Percentiles rank a stretch among this genome's conserved stretches.
These are phyloP conservation scores for Sipha flava DNA, from an alignment of 1,140 invertebrate species.

Conservation along the genomic window DNA sequence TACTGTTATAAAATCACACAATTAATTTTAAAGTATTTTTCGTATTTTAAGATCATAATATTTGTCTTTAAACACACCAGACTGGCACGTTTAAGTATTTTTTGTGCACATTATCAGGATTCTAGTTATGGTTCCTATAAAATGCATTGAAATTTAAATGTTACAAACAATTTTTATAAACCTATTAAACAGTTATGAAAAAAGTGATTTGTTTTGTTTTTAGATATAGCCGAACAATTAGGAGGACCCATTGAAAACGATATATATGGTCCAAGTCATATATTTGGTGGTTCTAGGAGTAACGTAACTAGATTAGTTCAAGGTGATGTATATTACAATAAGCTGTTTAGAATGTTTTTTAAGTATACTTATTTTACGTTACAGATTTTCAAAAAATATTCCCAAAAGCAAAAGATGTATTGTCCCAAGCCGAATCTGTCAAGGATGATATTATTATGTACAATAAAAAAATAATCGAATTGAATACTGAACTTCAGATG, in stretches of 20 bases:
- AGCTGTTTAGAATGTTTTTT: too few relatives aligned
- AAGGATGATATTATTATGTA: neutral
- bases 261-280: slow-evolving; percentile 8
- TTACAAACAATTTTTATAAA: neutral
- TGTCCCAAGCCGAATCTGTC: neutral
- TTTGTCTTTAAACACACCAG: too few relatives aligned
- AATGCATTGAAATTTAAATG: neutral
- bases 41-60: too few relatives aligned
- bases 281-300: neutral
- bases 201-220: neutral
- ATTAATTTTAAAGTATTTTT: too few relatives aligned
- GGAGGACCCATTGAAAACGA: slow-evolving; percentile 15
- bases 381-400: slow-evolving; percentile 15
- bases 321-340: neutral
- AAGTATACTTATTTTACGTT: neutral
- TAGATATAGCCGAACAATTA: slow-evolving; percentile 6
- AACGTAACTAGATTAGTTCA: slow-evolving; percentile 15
- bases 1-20: too few relatives aligned
- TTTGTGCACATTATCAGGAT: too few relatives aligned
- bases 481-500: neutral
- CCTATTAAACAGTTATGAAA: neutral
- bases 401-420: neutral
- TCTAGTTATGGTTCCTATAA: too few relatives aligned
- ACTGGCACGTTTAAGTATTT: too few relatives aligned
- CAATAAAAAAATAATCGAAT: neutral